These are phyloP conservation scores for Asbolus verrucosus DNA, from an alignment of 1,140 invertebrate species.

Conservation along the genomic window DNA sequence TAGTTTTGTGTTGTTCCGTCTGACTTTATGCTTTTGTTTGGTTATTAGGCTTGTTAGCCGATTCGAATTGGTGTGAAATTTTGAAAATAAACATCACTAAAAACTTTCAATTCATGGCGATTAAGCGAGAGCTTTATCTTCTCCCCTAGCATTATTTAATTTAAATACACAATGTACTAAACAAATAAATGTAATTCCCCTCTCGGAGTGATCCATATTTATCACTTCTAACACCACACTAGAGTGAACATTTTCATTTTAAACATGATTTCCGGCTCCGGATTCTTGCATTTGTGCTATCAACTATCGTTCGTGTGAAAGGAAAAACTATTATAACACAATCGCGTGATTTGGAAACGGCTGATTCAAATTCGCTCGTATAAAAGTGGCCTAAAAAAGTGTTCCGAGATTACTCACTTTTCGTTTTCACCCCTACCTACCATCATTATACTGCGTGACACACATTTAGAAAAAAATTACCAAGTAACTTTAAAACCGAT, in stretches of 20 bases:
- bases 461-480: too few species aligned
- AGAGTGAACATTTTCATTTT: constrained; percentile 29
- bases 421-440: too few species aligned
- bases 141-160: constrained; percentile 25
- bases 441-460: too few species aligned
- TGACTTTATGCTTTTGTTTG: too few species aligned
- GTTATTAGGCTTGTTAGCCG: too few species aligned
- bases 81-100: too few species aligned
- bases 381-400: constrained; percentile 17
- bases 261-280: constrained; percentile 20
- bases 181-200: constrained; percentile 30
- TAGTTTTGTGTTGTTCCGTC: too few species aligned
- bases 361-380: constrained; percentile 16
- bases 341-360: constrained; percentile 12
- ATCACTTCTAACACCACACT: constrained; percentile 23
- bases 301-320: constrained; percentile 20
- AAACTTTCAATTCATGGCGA: constrained; percentile 31
- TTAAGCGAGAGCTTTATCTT: constrained; percentile 14
- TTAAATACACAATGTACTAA: constrained; percentile 20
- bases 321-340: constrained; percentile 27
- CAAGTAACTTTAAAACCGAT: too few species aligned
- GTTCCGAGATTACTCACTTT: neutral
- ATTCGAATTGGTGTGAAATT: too few species aligned
- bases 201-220: constrained; percentile 19
- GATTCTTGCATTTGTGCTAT: constrained; percentile 8